These are phyloP conservation scores for Diachrysia chrysitis DNA, from an alignment of 2,888 invertebrate species.

Conservation along the genomic window DNA sequence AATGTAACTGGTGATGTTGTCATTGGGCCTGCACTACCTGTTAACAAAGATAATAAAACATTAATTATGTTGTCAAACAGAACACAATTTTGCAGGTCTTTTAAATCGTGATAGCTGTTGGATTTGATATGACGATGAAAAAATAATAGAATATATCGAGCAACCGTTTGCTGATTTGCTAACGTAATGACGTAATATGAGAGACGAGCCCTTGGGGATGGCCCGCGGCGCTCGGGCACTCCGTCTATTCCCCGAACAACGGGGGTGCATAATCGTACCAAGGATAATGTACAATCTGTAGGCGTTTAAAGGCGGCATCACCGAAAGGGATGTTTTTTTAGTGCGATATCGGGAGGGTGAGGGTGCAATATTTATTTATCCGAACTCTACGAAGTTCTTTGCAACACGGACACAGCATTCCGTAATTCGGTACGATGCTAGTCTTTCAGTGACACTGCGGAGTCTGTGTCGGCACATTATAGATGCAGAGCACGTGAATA, in stretches of 20 bases:
- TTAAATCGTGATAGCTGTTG: constrained; percentile 9
- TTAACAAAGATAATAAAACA: constrained; percentile 68
- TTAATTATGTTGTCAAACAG: constrained; percentile 5
- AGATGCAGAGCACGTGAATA: constrained; percentile 81
- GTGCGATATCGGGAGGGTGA: constrained; percentile 87
- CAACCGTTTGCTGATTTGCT: constrained; percentile 72
- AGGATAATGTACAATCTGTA: constrained; percentile 90
- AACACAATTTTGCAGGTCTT: neutral
- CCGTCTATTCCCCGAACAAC: constrained; percentile 86
- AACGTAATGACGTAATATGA: constrained; percentile 88
- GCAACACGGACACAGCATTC: constrained; percentile 80
- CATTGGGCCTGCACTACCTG: constrained; percentile 84
- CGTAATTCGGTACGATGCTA: constrained; percentile 77
- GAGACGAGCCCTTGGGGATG: constrained; percentile 83
- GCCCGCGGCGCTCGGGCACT: constrained; percentile 82
- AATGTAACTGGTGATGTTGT: constrained; percentile 78
- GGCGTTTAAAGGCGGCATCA: constrained; percentile 89
- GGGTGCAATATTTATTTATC: constrained; percentile 89
- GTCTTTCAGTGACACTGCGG: constrained; percentile 64
- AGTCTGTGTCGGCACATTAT: constrained; percentile 74
- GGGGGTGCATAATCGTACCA: constrained; percentile 89
- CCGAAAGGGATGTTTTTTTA: constrained; percentile 89
- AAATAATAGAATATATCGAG: constrained; percentile 53
- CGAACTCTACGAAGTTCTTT: constrained; percentile 83
- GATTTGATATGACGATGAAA: constrained; percentile 25